These are phyloP conservation scores for Apotomis turbidana DNA, from an alignment of 2,888 invertebrate species.

Conservation along the genomic window DNA sequence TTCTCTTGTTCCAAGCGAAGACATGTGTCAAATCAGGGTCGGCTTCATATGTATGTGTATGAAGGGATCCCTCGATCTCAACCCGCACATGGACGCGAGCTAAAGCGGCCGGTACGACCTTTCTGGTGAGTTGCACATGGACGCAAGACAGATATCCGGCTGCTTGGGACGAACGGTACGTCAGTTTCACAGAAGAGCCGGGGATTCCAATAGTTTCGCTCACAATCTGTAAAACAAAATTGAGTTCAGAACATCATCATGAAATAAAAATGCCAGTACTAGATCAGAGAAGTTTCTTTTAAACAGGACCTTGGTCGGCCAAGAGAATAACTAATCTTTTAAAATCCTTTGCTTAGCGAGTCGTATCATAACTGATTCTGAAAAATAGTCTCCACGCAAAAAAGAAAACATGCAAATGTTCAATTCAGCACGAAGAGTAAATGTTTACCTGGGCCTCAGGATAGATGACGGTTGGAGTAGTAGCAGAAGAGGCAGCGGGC, in stretches of 20 bases:
- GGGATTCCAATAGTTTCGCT: constrained; percentile 98
- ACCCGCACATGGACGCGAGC: constrained; percentile 96
- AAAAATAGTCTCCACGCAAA: too few relatives aligned
- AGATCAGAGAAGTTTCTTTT: too few relatives aligned
- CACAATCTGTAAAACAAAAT: constrained; percentile 88
- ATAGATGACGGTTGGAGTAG: constrained; percentile 93
- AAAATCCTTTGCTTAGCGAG: too few relatives aligned
- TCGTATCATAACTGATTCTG: too few relatives aligned
- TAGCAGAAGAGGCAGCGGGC: constrained; percentile 94
- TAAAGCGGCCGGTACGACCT: constrained; percentile 90
- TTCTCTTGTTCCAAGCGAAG: constrained; percentile 99
- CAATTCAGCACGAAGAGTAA: neutral
- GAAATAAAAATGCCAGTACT: too few relatives aligned
- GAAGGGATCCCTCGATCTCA: constrained; percentile 96
- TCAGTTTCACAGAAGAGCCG: constrained; percentile 95
- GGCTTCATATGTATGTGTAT: constrained; percentile 97
- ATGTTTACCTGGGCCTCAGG: constrained; percentile 92
- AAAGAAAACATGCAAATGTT: too few relatives aligned
- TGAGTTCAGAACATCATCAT: neutral
- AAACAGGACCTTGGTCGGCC: too few relatives aligned
- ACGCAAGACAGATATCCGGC: constrained; percentile 97
- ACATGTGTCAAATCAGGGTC: constrained; percentile 97
- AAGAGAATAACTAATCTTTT: too few relatives aligned
- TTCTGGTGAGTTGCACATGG: constrained; percentile 93
- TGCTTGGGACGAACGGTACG: constrained; percentile 97